Conservation (phyloP, 2,797 vertebrate species). For the Scolopax rusticola region DNA sequence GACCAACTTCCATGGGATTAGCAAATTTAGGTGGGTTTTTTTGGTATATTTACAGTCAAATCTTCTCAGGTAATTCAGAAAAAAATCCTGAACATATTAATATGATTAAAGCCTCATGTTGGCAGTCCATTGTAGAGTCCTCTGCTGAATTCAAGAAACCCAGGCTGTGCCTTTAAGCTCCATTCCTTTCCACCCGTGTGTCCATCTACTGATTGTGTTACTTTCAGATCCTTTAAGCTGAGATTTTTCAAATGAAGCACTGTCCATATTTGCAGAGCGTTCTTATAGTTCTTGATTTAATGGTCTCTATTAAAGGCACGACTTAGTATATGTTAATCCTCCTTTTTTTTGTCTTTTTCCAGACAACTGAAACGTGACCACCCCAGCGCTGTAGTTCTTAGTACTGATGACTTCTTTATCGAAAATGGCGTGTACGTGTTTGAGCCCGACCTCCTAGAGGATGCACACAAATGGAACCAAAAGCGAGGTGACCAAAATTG, state of each 20-base stretch:
- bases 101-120: neutral
- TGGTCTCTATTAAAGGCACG: neutral
- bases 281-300: neutral
- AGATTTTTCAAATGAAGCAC: neutral
- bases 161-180: neutral
- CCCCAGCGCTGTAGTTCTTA: conserved; percentile 80
- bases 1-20: neutral
- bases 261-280: neutral
- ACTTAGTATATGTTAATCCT: neutral
- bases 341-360: neutral
- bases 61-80: neutral
- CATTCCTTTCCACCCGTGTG: neutral
- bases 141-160: neutral
- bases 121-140: neutral
- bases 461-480: conserved; percentile 85
- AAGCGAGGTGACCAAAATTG: conserved; percentile 76
- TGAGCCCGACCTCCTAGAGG: conserved; percentile 78
- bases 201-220: neutral
- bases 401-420: conserved; percentile 82
- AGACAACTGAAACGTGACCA: conserved; percentile 80
- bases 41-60: neutral
- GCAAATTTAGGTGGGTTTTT: neutral
- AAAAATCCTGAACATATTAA: neutral
- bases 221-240: neutral
- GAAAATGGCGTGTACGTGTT: conserved; percentile 81